Evolutionary conservation across 2,888 invertebrate species (phyloP).

Genomic region (Eudiplozoon nipponicum): DNA sequence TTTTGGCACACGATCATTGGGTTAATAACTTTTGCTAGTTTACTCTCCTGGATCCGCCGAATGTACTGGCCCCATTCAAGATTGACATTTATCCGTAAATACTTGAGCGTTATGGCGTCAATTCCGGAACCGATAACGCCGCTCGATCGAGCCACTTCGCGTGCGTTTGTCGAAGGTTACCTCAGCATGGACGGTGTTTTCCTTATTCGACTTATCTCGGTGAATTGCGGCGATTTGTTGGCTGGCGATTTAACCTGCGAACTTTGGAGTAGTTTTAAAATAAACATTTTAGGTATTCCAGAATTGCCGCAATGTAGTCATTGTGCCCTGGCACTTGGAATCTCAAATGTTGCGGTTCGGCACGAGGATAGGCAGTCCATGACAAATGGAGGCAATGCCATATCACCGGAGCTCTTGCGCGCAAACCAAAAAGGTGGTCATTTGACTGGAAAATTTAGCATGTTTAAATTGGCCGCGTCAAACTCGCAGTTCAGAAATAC

Average conservation of each 20-base stretch:
- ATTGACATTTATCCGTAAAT: constrained; percentile 27
- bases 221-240: constrained; percentile 20
- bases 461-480: too few species aligned
- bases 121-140: constrained; percentile 20
- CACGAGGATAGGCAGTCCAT: too few species aligned
- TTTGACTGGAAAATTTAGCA: too few species aligned
- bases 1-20: constrained; percentile 26
- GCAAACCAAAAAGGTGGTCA: too few species aligned
- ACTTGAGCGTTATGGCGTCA: constrained; percentile 28
- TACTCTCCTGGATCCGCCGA: constrained; percentile 22
- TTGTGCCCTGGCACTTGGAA: too few species aligned
- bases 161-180: constrained; percentile 24
- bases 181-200: constrained; percentile 25
- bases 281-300: too few species aligned
- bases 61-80: constrained; percentile 19
- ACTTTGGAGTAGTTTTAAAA: constrained; percentile 19
- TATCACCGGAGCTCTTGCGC: too few species aligned
- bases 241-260: constrained; percentile 20
- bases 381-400: too few species aligned
- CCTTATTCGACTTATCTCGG: constrained; percentile 21
- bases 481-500: too few species aligned
- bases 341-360: too few species aligned
- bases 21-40: constrained; percentile 21
- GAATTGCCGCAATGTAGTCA: too few species aligned
- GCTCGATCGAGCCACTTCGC: constrained; percentile 22